Percentiles rank a stretch among this genome's conserved stretches.
phyloP scores from a whole-genome alignment of 2,888 invertebrate genomes.

The Sphinx pinastri region DNA sequence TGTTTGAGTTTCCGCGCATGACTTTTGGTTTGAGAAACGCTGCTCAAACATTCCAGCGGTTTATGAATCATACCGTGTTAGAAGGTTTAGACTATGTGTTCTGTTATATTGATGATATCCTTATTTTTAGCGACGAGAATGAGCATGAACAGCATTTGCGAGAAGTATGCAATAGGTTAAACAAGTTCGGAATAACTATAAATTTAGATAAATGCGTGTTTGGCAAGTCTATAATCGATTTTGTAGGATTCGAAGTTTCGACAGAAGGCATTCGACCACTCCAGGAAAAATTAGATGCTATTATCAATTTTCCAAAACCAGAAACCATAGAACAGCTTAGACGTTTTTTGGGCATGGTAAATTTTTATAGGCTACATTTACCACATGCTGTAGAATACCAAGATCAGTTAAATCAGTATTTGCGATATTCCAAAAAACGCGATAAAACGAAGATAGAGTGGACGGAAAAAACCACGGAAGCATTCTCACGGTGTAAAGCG shows the following conservation, averaged over 20 bases:
- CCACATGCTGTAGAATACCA: slow-evolving; percentile 38
- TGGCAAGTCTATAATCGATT: slow-evolving; percentile 31
- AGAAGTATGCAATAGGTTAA: neutral
- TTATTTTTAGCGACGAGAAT: slow-evolving; percentile 36
- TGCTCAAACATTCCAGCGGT: slow-evolving; percentile 34
- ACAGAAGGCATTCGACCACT: neutral
- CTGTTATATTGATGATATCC: slow-evolving; percentile 50
- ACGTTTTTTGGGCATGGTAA: slow-evolving; percentile 51
- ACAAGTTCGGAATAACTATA: neutral
- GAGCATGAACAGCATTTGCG: slow-evolving; percentile 28
- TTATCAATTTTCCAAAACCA: slow-evolving; percentile 31
- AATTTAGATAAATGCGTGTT: slow-evolving; percentile 29
- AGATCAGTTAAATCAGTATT: slow-evolving; percentile 27
- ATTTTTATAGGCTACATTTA: slow-evolving; percentile 52
- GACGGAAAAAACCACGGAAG: slow-evolving; percentile 27
- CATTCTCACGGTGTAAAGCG: slow-evolving; percentile 29
- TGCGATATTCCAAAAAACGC: slow-evolving; percentile 28
- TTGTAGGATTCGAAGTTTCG: slow-evolving; percentile 35
- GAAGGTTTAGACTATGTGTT: slow-evolving; percentile 34
- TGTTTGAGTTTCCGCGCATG: too few relatives aligned
- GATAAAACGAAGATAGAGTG: slow-evolving; percentile 27
- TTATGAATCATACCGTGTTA: slow-evolving; percentile 33
- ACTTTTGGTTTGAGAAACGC: too few relatives aligned
- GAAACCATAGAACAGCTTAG: slow-evolving; percentile 33
- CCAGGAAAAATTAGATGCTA: slow-evolving; percentile 29